Percentiles rank a stretch among this genome's conserved stretches.
Conservation (phyloP, 1,140 invertebrate species). For the Sminthurides bifidus region DNA sequence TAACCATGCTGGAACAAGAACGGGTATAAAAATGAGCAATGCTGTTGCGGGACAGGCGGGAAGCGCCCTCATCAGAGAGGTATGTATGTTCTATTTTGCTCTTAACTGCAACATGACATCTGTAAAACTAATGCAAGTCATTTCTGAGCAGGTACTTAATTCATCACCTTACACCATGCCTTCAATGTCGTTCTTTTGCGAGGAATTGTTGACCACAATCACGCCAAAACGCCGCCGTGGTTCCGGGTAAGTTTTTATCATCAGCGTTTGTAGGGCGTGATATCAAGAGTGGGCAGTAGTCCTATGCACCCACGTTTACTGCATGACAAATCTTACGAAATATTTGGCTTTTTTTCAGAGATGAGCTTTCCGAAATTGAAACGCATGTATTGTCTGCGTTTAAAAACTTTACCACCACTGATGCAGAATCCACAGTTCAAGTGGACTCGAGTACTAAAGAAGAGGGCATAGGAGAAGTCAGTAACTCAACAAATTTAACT, state of each 20-base stretch:
- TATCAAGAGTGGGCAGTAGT: too few relatives aligned
- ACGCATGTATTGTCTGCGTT: too few relatives aligned
- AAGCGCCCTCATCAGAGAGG: slow-evolving; percentile 5
- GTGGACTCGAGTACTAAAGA: too few relatives aligned
- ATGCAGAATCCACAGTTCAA: too few relatives aligned
- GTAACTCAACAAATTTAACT: too few relatives aligned
- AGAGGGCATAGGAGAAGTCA: too few relatives aligned
- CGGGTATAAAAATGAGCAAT: neutral
- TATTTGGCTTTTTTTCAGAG: neutral
- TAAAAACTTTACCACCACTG: too few relatives aligned
- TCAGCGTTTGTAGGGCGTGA: too few relatives aligned
- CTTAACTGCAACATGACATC: too few relatives aligned
- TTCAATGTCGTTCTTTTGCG: slow-evolving; percentile 20
- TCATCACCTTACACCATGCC: slow-evolving; percentile 29
- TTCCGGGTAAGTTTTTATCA: neutral
- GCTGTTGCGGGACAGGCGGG: neutral
- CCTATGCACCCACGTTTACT: neutral
- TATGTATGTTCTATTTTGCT: neutral
- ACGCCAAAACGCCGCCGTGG: neutral
- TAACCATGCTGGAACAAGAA: neutral
- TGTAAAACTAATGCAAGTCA: neutral
- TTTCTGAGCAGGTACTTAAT: slow-evolving; percentile 21
- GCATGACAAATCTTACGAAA: neutral
- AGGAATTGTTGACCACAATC: slow-evolving; percentile 17
- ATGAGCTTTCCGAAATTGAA: neutral